Percentiles rank a stretch among this genome's conserved stretches.
Evolutionary conservation across 2,113 vertebrate species (phyloP).

Genomic region (Panthera tigris): DNA sequence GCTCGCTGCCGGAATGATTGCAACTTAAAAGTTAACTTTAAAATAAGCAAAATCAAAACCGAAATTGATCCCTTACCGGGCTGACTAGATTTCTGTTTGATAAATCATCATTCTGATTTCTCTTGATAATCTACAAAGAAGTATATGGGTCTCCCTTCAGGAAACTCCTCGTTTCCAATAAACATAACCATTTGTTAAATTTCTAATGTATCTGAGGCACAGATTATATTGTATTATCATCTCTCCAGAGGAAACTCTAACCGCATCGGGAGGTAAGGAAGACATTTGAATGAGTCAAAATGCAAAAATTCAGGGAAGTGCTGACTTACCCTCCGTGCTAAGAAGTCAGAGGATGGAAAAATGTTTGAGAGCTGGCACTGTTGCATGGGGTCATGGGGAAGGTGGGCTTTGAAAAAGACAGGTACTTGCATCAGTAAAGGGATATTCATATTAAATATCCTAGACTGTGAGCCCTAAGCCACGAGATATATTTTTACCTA

Average conservation of each 20-base stretch:
- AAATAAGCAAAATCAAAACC: not conserved
- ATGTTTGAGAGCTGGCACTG: not conserved
- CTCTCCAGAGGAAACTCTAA: slow-evolving; percentile 7
- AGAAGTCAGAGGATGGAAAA: not conserved
- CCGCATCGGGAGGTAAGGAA: not conserved
- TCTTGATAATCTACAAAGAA: slow-evolving; percentile 17
- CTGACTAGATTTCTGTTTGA: not conserved
- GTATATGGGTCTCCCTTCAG: not conserved
- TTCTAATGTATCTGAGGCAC: not conserved
- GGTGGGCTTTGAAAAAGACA: not conserved
- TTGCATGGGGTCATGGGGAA: fast-evolving
- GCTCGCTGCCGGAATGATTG: not conserved
- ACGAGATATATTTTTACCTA: not conserved
- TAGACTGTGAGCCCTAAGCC: not conserved
- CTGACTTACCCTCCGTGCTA: not conserved
- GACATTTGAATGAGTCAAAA: not conserved
- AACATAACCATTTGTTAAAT: slow-evolving; percentile 42
- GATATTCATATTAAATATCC: not conserved
- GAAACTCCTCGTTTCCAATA: slow-evolving; percentile 19
- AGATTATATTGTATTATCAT: not conserved
- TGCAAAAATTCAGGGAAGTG: not conserved
- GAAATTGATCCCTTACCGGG: not conserved
- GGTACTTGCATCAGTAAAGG: not conserved
- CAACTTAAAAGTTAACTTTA: slow-evolving; percentile 19
- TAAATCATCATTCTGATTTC: slow-evolving; percentile 9